These are phyloP conservation scores for Spinus olivaceus DNA, from an alignment of 2,797 vertebrate genomes.

Conservation along the genomic window DNA sequence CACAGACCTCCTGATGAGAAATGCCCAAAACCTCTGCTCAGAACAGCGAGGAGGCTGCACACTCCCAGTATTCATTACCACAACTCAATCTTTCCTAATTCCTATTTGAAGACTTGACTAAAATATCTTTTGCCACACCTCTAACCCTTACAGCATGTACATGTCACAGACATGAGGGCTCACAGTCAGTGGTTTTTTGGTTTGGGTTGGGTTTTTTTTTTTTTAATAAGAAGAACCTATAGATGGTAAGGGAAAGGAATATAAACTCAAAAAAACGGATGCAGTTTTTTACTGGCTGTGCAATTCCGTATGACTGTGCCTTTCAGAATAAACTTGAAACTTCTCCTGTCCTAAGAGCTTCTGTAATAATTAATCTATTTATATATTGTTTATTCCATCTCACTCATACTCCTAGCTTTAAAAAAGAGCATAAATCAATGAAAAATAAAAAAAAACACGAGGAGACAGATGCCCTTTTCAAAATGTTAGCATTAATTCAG, in stretches of 20 bases:
- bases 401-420: neutral
- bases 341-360: neutral
- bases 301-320: neutral
- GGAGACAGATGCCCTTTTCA: neutral
- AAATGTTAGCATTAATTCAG: neutral
- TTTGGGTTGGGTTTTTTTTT: neutral
- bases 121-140: neutral
- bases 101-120: neutral
- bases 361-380: neutral
- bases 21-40: neutral
- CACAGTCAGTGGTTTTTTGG: neutral
- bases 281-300: neutral
- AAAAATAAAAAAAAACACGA: neutral
- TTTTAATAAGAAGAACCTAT: neutral
- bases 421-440: neutral
- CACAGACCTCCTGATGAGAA: neutral
- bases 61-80: neutral
- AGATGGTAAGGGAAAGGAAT: neutral
- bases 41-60: neutral
- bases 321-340: neutral
- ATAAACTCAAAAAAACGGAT: accelerated
- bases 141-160: neutral
- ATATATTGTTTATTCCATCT: neutral
- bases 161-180: neutral
- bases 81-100: neutral